These are phyloP conservation scores for Rhombomys opimus DNA, from an alignment of 2,113 vertebrate species.

Conservation along the genomic window DNA sequence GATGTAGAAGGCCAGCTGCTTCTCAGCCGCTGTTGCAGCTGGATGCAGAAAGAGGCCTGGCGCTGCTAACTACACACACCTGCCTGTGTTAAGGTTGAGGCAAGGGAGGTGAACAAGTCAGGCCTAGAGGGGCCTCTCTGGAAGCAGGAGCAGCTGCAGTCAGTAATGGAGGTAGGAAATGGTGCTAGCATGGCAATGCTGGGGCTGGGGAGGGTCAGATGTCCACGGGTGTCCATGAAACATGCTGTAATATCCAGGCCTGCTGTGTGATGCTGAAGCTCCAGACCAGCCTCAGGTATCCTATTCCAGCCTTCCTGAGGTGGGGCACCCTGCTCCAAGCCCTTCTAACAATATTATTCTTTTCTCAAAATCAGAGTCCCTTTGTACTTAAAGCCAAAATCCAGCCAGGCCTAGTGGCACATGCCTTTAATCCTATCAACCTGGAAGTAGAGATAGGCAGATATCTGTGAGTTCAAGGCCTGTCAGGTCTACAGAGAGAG, in stretches of 20 bases:
- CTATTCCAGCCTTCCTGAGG: background rate
- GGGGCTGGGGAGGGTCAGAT: background rate
- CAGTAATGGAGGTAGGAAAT: background rate
- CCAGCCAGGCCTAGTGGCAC: background rate
- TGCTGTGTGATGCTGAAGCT: background rate
- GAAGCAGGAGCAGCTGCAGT: background rate
- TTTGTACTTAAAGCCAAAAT: slow-evolving; percentile 37
- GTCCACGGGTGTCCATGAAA: background rate
- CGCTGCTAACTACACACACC: background rate
- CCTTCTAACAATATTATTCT: background rate
- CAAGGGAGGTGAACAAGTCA: background rate
- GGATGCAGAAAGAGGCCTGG: background rate
- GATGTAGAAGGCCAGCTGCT: background rate
- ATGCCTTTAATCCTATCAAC: background rate
- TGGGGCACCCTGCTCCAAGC: background rate
- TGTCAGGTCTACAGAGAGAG: background rate
- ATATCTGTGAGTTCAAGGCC: background rate
- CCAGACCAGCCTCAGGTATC: background rate
- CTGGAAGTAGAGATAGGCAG: background rate
- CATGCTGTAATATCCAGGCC: no score
- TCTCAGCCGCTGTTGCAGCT: background rate
- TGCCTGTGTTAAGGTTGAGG: background rate
- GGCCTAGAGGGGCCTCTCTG: background rate
- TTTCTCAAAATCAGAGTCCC: background rate
- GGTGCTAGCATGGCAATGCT: background rate